Conservation (phyloP, 64 coral and sea anemone species). For the Actinia equina region DNA sequence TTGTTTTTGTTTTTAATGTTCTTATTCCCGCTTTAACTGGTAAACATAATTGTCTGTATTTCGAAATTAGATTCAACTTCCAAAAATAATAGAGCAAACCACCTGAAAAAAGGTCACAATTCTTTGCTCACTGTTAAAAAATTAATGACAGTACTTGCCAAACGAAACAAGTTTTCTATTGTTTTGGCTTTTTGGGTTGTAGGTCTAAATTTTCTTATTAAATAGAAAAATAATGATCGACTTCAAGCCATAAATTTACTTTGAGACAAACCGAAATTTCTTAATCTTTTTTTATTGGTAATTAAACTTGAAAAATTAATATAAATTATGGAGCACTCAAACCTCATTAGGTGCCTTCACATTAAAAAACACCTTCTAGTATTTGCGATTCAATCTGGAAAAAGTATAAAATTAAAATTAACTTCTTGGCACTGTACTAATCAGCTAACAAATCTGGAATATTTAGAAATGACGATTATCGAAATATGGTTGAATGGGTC, state of each 20-base stretch:
- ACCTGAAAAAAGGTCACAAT: conserved; percentile 13
- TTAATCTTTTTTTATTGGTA: no score
- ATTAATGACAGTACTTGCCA: background rate
- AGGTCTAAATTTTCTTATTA: background rate
- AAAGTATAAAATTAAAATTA: no score
- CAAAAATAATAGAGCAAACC: background rate
- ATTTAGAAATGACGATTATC: background rate
- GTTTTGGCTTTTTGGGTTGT: background rate
- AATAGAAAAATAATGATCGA: background rate
- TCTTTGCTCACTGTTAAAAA: background rate
- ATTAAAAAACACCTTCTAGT: background rate
- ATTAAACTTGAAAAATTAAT: no score
- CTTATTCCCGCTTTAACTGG: background rate
- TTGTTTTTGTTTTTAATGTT: background rate
- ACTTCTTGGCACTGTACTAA: no score
- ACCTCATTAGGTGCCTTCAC: no score
- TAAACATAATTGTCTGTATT: background rate
- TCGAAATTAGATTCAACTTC: background rate
- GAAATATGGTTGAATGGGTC: background rate
- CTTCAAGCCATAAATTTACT: no score
- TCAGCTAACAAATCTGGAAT: background rate
- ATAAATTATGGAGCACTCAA: no score
- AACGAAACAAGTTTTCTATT: background rate
- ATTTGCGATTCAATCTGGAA: background rate
- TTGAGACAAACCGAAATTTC: no score